Evolutionary conservation across 2,888 invertebrate genomes (phyloP).

Genomic region (Stramonita haemastoma): DNA sequence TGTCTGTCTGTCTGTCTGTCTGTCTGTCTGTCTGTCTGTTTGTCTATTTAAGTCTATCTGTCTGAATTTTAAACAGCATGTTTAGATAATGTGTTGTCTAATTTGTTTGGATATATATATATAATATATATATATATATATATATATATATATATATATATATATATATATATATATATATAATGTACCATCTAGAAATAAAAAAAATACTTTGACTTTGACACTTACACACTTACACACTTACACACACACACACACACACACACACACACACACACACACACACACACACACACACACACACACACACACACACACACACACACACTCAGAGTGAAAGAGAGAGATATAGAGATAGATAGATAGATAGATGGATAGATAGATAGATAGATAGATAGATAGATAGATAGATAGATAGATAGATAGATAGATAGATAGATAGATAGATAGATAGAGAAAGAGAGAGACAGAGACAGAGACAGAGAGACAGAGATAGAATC

Average conservation of each 20-base stretch:
- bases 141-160: background rate
- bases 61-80: too few relatives aligned
- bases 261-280: background rate
- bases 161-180: background rate
- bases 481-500: background rate
- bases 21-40: background rate
- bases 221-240: background rate
- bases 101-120: background rate
- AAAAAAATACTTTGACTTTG: too few relatives aligned
- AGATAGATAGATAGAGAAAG: background rate
- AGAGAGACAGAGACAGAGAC: background rate
- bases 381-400: too few relatives aligned
- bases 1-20: background rate
- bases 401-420: background rate
- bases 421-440: background rate
- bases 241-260: background rate
- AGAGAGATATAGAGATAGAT: too few relatives aligned
- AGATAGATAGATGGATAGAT: too few relatives aligned
- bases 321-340: background rate
- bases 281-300: background rate
- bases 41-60: background rate
- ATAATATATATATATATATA: background rate
- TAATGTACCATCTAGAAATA: too few relatives aligned
- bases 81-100: too few relatives aligned
- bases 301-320: slow-evolving; percentile 18